These are phyloP conservation scores for Cuculus canorus DNA, from an alignment of 2,797 vertebrate genomes.

Conservation along the genomic window DNA sequence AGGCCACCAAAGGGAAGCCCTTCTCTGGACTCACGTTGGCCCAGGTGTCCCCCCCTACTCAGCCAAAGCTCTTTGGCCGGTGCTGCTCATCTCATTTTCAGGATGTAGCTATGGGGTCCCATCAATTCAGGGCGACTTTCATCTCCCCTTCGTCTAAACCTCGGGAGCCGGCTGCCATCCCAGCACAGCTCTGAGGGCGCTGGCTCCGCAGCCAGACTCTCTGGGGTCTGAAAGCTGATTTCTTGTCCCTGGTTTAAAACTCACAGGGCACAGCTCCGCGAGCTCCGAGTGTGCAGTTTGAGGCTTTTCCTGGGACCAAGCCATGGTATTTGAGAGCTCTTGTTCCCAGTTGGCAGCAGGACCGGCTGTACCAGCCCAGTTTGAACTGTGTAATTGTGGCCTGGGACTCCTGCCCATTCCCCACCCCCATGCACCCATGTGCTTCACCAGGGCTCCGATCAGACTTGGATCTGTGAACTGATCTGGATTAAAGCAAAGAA, in stretches of 20 bases:
- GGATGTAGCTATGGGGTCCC: background rate
- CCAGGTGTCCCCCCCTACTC: background rate
- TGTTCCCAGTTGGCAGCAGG: background rate
- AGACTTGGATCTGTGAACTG: background rate
- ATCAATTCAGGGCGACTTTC: background rate
- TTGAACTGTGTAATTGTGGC: conserved; percentile 55
- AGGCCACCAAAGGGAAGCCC: background rate
- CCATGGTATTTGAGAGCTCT: conserved; percentile 25
- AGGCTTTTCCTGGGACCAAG: conserved; percentile 37
- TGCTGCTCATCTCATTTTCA: background rate
- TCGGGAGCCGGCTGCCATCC: background rate
- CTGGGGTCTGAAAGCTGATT: background rate
- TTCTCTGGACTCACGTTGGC: background rate
- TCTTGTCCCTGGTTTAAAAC: background rate
- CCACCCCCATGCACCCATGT: background rate
- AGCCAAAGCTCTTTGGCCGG: background rate
- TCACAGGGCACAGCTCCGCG: rapidly evolving
- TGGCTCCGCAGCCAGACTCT: background rate
- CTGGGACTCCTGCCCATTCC: conserved; percentile 21
- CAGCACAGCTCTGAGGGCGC: background rate
- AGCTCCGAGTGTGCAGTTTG: background rate
- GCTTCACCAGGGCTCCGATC: background rate
- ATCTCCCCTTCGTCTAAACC: background rate
- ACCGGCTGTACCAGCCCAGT: conserved; percentile 46
- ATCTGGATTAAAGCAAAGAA: background rate